phyloP scores from a whole-genome alignment of 2,113 vertebrate species.

The Capreolus pygargus region DNA sequence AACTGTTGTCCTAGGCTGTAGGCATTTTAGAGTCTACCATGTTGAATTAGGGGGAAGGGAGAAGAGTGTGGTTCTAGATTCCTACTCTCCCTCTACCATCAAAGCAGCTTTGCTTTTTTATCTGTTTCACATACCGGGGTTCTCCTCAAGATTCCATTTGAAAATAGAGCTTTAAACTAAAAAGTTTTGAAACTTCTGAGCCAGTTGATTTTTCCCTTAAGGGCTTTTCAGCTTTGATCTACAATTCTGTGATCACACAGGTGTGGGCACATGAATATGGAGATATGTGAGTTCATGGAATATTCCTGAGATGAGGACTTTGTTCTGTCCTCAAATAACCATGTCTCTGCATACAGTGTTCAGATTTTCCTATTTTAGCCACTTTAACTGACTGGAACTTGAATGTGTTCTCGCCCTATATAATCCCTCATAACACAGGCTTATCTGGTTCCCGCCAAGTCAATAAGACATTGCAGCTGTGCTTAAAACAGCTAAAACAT shows the following conservation, averaged over 20 bases:
- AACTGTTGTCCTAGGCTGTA: neutral
- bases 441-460: neutral
- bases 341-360: neutral
- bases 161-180: constrained; percentile 12
- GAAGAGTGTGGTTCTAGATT: neutral
- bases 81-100: neutral
- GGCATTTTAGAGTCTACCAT: neutral
- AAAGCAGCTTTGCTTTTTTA: neutral
- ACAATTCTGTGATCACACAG: neutral
- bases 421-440: neutral
- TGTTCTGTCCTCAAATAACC: constrained; percentile 7
- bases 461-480: neutral
- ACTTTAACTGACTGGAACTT: neutral
- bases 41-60: neutral
- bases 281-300: neutral
- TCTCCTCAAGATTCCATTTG: neutral
- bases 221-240: constrained; percentile 22
- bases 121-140: neutral
- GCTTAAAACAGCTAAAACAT: neutral
- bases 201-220: neutral
- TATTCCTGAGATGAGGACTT: neutral
- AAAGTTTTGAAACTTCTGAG: constrained; percentile 10
- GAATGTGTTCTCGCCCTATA: neutral
- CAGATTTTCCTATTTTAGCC: constrained; percentile 4
- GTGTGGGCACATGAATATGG: constrained; percentile 2